phyloP scores from a whole-genome alignment of 1,140 invertebrate genomes.

The Anastatus disparis region DNA sequence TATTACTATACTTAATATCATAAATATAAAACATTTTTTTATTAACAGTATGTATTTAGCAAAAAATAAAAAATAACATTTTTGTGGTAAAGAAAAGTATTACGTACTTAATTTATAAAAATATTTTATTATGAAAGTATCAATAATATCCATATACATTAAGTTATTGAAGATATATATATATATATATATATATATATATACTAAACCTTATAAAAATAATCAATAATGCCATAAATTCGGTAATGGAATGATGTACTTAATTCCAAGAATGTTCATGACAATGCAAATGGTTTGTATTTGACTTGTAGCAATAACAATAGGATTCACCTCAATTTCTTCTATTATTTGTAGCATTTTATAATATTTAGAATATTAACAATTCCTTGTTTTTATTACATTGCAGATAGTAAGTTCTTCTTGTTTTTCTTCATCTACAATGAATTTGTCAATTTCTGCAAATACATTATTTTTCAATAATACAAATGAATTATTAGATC shows the following conservation, averaged over 20 bases:
- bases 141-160: no score
- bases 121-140: no score
- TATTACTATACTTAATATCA: no score
- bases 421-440: background rate
- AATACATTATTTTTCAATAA: background rate
- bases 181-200: no score
- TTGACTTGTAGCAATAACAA: background rate
- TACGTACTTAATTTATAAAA: no score
- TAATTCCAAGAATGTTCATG: background rate
- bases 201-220: no score
- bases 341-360: background rate
- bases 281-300: background rate
- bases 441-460: background rate
- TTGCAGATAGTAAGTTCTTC: background rate
- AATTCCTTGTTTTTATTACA: background rate
- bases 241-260: background rate
- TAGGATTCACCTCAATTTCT: background rate
- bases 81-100: no score
- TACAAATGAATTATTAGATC: background rate
- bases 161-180: no score
- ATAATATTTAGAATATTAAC: background rate
- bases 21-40: no score
- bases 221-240: background rate
- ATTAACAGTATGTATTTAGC: no score
- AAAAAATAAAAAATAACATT: no score